These are phyloP conservation scores for Zenarchopterus dispar DNA, from an alignment of 2,797 vertebrate genomes.

Conservation along the genomic window DNA sequence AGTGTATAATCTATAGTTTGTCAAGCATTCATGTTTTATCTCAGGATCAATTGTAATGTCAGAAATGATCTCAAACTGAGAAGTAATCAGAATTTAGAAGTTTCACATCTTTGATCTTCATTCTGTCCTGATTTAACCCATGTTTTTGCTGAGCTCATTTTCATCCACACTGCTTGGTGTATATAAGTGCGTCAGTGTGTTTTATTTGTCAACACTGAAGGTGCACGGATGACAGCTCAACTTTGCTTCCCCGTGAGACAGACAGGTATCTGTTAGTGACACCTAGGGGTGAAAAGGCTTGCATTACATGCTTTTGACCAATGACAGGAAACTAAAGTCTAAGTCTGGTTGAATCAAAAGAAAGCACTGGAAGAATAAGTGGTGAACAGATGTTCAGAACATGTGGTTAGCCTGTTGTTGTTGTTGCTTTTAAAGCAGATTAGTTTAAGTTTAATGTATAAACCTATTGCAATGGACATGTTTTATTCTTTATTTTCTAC, in stretches of 20 bases:
- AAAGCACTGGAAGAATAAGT: no score
- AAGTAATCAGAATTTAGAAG: conserved; percentile 17
- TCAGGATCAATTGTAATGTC: conserved; percentile 28
- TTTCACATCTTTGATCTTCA: conserved; percentile 4
- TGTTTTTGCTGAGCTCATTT: conserved; percentile 8
- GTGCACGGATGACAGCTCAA: conserved; percentile 7
- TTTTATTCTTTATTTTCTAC: no score
- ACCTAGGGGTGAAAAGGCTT: conserved; percentile 69
- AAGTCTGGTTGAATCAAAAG: no score
- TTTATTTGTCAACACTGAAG: conserved; percentile 23
- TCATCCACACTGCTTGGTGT: neutral
- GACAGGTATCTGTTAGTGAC: conserved; percentile 69
- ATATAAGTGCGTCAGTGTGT: neutral
- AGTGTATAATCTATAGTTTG: conserved; percentile 41
- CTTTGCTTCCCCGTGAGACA: neutral
- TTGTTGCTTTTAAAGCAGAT: no score
- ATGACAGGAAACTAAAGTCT: neutral
- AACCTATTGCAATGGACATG: no score
- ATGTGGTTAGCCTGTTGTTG: no score
- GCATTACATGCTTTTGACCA: conserved; percentile 29
- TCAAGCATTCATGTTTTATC: conserved; percentile 38
- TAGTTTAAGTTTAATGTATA: no score
- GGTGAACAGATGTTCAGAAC: no score
- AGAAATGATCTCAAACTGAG: conserved; percentile 39
- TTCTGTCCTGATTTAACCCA: conserved; percentile 1